phyloP scores from a whole-genome alignment of 1,140 invertebrate species.

The Ceratoteleas bidentatus region DNA sequence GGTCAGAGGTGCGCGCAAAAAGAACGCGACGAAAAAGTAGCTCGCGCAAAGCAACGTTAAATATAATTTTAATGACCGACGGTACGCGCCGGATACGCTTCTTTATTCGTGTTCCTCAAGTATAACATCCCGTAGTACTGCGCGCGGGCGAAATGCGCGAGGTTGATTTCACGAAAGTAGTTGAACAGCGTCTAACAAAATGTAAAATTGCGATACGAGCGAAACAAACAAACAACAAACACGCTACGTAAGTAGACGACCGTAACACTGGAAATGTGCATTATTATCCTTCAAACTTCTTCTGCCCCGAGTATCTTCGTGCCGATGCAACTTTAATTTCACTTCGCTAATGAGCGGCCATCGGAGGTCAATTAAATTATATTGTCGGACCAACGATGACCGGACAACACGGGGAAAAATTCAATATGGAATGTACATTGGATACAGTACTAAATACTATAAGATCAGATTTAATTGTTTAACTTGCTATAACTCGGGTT shows the following conservation, averaged over 20 bases:
- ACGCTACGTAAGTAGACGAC: neutral
- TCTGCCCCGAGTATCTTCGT: neutral
- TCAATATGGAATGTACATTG: neutral
- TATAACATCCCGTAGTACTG: neutral
- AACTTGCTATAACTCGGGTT: no score
- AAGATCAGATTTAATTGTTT: no score
- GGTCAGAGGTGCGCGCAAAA: neutral
- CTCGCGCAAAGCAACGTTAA: neutral
- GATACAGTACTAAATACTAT: no score
- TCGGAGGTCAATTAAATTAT: constrained; percentile 2
- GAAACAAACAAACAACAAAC: neutral
- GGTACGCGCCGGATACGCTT: neutral
- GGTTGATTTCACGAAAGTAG: neutral
- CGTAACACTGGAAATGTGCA: constrained; percentile 4
- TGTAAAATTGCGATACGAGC: neutral
- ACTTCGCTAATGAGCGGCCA: constrained; percentile 4
- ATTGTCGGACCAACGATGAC: neutral
- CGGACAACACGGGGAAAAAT: neutral
- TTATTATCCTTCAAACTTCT: constrained; percentile 6
- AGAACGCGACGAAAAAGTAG: neutral
- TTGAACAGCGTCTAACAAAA: neutral
- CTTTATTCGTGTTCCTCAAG: neutral
- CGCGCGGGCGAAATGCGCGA: neutral
- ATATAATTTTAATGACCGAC: neutral
- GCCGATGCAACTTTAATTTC: constrained; percentile 9